These are phyloP conservation scores for Lypha dubia DNA, from an alignment of 2,888 invertebrate genomes.

Conservation along the genomic window DNA sequence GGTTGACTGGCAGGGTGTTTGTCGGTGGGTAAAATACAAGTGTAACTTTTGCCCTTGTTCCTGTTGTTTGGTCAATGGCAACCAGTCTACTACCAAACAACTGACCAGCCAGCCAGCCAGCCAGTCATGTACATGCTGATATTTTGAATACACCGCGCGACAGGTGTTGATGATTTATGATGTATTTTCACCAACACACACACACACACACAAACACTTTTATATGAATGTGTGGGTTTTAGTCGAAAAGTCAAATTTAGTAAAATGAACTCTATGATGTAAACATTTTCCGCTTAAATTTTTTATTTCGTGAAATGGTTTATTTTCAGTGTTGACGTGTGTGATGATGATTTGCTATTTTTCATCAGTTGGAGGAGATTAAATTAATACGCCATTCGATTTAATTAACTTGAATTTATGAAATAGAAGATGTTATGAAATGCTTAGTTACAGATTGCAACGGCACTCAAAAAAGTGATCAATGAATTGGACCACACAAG, in stretches of 20 bases:
- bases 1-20: not conserved
- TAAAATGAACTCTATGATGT: not conserved
- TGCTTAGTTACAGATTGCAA: too few relatives aligned
- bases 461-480: too few relatives aligned
- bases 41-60: slow-evolving; percentile 3
- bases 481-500: too few relatives aligned
- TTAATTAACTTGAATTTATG: slow-evolving; percentile 12
- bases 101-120: slow-evolving; percentile 11
- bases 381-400: slow-evolving; percentile 17
- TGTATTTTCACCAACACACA: slow-evolving; percentile 49
- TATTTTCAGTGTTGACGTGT: slow-evolving; percentile 40
- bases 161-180: slow-evolving; percentile 83
- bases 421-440: slow-evolving; percentile 3
- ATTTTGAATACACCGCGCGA: slow-evolving; percentile 63
- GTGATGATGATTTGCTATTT: slow-evolving; percentile 32
- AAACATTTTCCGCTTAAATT: slow-evolving; percentile 19
- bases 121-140: slow-evolving; percentile 36
- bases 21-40: not conserved
- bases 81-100: slow-evolving; percentile 5
- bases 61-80: slow-evolving; percentile 35
- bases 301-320: not conserved
- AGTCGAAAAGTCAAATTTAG: not conserved
- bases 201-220: not conserved
- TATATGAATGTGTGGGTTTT: not conserved
- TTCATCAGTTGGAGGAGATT: slow-evolving; percentile 17